Percentiles rank a stretch among this genome's conserved stretches.
phyloP scores from a whole-genome alignment of 2,797 vertebrate genomes.

The Rachycentron canadum region DNA sequence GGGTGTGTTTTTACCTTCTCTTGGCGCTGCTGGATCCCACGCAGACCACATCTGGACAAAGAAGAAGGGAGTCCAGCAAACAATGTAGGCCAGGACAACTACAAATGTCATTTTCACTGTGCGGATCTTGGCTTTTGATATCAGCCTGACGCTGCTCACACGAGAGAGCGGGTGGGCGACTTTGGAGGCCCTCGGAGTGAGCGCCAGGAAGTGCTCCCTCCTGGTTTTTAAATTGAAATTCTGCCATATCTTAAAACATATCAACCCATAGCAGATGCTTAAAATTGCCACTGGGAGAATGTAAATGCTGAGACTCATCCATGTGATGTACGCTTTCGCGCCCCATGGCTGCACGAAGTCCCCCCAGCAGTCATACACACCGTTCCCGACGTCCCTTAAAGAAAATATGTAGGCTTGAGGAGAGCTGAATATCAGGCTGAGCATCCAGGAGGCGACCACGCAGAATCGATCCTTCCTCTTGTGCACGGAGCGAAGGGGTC shows the following conservation, averaged over 20 bases:
- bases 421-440: slow-evolving; percentile 93
- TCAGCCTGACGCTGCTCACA: slow-evolving; percentile 95
- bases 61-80: slow-evolving; percentile 99
- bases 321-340: slow-evolving; percentile 95
- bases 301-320: slow-evolving; percentile 96
- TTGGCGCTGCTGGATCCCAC: slow-evolving; percentile 93
- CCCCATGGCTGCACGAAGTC: slow-evolving; percentile 97
- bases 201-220: slow-evolving; percentile 78
- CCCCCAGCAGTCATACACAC: slow-evolving; percentile 96
- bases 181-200: slow-evolving; percentile 72
- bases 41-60: slow-evolving; percentile 99
- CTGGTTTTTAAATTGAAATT: slow-evolving; percentile 93
- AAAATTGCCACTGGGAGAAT: slow-evolving; percentile 93
- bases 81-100: slow-evolving; percentile 94
- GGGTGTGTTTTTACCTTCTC: slow-evolving; percentile 88
- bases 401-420: slow-evolving; percentile 98
- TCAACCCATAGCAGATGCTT: slow-evolving; percentile 93
- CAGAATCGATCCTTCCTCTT: slow-evolving; percentile 90
- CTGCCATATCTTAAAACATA: slow-evolving; percentile 98
- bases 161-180: slow-evolving; percentile 83
- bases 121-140: slow-evolving; percentile 97
- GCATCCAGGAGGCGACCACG: slow-evolving; percentile 92
- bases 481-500: slow-evolving; percentile 91
- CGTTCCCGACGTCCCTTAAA: slow-evolving; percentile 89
- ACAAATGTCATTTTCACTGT: slow-evolving; percentile 99